These are phyloP conservation scores for Drosophila busckii DNA, from an alignment of 1,140 invertebrate genomes.

Conservation along the genomic window DNA sequence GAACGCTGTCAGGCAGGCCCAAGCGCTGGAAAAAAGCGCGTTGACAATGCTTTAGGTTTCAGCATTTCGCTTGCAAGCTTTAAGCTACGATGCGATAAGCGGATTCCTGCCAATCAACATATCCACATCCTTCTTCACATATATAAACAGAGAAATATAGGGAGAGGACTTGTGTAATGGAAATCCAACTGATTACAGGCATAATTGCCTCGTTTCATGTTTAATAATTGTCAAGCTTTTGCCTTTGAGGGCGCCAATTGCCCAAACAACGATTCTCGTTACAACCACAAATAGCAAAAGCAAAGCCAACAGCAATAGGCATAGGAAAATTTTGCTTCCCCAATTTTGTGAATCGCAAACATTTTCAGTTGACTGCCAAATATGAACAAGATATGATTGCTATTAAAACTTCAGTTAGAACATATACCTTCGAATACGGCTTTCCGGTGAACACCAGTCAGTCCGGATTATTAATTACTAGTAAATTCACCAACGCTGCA, in stretches of 20 bases:
- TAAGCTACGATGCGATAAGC: constrained; percentile 40
- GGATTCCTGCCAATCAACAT: constrained; percentile 60
- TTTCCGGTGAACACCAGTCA: too few relatives aligned
- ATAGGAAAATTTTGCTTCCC: too few relatives aligned
- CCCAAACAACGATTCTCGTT: constrained; percentile 52
- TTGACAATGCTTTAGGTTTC: too few relatives aligned
- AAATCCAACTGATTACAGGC: constrained; percentile 3
- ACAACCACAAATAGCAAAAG: constrained; percentile 42
- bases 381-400: too few relatives aligned
- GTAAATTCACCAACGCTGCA: too few relatives aligned
- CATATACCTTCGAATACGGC: too few relatives aligned
- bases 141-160: constrained; percentile 4
- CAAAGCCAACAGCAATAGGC: constrained; percentile 27
- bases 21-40: too few relatives aligned
- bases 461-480: too few relatives aligned
- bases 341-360: too few relatives aligned
- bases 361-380: too few relatives aligned
- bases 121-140: constrained; percentile 36
- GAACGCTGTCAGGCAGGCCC: constrained; percentile 16
- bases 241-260: constrained; percentile 61
- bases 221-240: constrained; percentile 76
- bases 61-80: too few relatives aligned
- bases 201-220: constrained; percentile 73
- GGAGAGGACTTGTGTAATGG: constrained; percentile 1
- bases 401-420: too few relatives aligned